Evolutionary conservation across 2,113 vertebrate species (phyloP), one percentile per base, ranked within the genome.

Genomic region (Caretta caretta): DNA sequence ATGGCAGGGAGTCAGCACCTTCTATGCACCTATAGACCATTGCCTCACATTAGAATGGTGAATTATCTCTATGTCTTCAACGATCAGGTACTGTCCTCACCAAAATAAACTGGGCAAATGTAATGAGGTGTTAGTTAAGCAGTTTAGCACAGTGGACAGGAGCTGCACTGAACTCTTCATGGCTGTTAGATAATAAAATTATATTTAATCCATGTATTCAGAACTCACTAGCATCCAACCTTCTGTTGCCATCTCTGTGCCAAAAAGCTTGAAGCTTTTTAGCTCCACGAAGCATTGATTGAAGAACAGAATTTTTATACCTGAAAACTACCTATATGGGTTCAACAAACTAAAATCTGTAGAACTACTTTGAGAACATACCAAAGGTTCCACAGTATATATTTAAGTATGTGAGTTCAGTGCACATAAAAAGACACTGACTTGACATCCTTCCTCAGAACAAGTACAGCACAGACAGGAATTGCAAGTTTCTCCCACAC

Each of bases 261-360:
- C 96, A 97, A 93, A 96, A 96, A 65, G 42, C 84, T 88, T 75
- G 82, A 86, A 97, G 90, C 78, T 75, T 90, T 93, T 87, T 22
- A 82, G 76, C 86, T 93, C 42, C 82, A 80, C 80, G 49, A 88
- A 96, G 91, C 83, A 92, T 80, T 82, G 84, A 79, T 35, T 57
- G 95, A 96, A 87, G 65, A 53, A 53, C 69, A 94, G 80, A 93
- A 92, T 94, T 95, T 80, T 94, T 59, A 89, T 20, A 89, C 38
- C 83, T 87, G 83, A 92, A 93, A 65, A 92, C 56, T 89, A n/a
- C 2, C 10, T 86, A 4, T 6, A 51, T n/a, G 51, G 76, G 82
- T 96, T 38, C 69, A 89, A 94, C 83, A 82, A 59, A 62, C 24
- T 94, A 83, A 59, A 57, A 86, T 92, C 91, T 92, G 88, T 72